Evolutionary conservation across 2,113 vertebrate species (phyloP).

Genomic region (Eolophus roseicapilla): DNA sequence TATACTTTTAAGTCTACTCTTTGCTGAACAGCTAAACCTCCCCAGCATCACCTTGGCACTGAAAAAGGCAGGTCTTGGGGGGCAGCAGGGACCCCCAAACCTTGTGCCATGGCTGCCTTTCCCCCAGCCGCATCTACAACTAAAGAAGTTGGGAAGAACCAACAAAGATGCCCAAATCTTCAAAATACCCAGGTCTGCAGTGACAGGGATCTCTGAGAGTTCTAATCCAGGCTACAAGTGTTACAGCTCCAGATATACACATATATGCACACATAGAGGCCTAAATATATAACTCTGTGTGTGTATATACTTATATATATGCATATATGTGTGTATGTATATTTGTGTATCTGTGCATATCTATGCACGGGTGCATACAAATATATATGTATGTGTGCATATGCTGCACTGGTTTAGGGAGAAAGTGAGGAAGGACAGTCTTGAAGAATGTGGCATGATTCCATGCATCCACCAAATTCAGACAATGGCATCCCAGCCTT

Average conservation of each 20-base stretch:
- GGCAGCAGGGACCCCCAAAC: neutral
- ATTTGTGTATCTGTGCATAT: neutral
- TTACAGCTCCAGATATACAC: neutral
- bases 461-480: neutral
- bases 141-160: neutral
- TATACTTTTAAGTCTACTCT: neutral
- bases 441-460: neutral
- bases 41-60: neutral
- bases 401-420: neutral
- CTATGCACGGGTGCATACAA: neutral
- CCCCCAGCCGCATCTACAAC: rapidly evolving
- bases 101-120: neutral
- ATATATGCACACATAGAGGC: neutral
- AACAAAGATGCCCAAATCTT: neutral
- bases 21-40: neutral
- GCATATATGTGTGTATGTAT: rapidly evolving
- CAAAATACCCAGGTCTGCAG: neutral
- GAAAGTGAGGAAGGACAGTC: neutral
- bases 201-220: neutral
- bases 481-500: neutral
- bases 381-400: rapidly evolving
- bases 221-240: neutral
- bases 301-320: neutral
- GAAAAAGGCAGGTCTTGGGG: neutral
- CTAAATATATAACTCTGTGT: neutral